Evolutionary conservation across 53 echinoderm and acorn worm genomes (phyloP).

Genomic region (Apostichopus leukothele): DNA sequence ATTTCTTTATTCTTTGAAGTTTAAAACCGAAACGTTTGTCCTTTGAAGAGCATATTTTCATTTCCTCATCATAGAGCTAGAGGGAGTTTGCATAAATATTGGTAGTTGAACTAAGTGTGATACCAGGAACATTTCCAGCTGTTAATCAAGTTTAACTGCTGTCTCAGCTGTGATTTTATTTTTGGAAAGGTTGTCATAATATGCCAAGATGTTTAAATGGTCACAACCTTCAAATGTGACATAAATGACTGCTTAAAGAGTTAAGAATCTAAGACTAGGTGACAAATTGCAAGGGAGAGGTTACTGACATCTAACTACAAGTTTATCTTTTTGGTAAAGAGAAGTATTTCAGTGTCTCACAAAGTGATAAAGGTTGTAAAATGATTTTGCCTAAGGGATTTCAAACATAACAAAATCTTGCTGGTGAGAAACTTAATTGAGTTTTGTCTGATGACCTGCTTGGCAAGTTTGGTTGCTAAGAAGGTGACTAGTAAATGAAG

Average conservation of each 20-base stretch:
- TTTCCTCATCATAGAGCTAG: no score
- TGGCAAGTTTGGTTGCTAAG: not conserved
- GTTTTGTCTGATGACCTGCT: not conserved
- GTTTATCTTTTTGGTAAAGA: not conserved
- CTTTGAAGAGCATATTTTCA: no score
- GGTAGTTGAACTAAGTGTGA: no score
- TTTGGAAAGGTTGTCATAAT: not conserved
- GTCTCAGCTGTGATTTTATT: not conserved
- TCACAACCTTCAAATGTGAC: not conserved
- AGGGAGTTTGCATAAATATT: no score
- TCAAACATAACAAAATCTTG: not conserved
- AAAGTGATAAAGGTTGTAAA: not conserved
- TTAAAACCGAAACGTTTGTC: no score
- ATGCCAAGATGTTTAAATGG: not conserved
- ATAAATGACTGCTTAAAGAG: not conserved
- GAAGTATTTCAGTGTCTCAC: not conserved
- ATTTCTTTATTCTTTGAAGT: no score
- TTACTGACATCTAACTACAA: not conserved
- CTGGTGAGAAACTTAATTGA: not conserved
- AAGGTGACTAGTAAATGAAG: not conserved
- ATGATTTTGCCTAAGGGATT: not conserved
- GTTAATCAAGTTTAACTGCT: not conserved
- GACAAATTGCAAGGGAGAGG: not conserved
- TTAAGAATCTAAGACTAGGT: not conserved
- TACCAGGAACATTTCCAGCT: no score